phyloP scores from a whole-genome alignment of 2,888 invertebrate genomes.

The Sesamia inferens region DNA sequence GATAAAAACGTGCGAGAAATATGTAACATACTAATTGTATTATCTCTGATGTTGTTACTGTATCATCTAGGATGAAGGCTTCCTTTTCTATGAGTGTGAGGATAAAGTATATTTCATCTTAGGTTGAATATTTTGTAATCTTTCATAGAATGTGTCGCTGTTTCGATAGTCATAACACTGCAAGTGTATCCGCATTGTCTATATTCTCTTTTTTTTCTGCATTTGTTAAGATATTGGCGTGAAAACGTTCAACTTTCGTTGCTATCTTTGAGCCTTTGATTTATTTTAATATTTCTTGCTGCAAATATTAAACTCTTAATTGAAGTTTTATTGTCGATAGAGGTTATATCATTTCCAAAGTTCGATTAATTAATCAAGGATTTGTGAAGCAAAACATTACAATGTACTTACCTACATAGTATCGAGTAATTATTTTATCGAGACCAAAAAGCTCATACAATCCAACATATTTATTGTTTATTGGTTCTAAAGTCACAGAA shows the following conservation, averaged over 20 bases:
- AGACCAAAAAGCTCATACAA: constrained; percentile 7
- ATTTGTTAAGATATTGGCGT: neutral
- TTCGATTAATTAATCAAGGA: neutral
- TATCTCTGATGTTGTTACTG: constrained; percentile 29
- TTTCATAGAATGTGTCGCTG: neutral
- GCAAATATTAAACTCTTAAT: neutral
- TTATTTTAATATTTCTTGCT: constrained; percentile 3
- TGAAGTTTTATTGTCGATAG: neutral
- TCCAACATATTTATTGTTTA: neutral
- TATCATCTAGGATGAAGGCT: constrained; percentile 45
- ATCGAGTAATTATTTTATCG: neutral
- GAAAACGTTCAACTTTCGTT: neutral
- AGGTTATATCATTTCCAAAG: constrained; percentile 2
- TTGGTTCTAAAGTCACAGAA: neutral
- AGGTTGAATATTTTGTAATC: neutral
- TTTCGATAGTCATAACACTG: neutral
- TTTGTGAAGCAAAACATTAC: neutral
- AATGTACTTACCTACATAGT: neutral
- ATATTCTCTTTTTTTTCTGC: neutral
- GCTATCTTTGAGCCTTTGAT: neutral
- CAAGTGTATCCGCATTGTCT: neutral
- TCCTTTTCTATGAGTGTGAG: constrained; percentile 19
- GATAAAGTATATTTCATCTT: constrained; percentile 5
- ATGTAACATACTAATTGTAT: constrained; percentile 54
- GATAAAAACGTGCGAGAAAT: constrained; percentile 52